Base-by-base conservation (phyloP, 2,797 vertebrate genomes). In the Myoxocephalus aenaeus region DNA sequence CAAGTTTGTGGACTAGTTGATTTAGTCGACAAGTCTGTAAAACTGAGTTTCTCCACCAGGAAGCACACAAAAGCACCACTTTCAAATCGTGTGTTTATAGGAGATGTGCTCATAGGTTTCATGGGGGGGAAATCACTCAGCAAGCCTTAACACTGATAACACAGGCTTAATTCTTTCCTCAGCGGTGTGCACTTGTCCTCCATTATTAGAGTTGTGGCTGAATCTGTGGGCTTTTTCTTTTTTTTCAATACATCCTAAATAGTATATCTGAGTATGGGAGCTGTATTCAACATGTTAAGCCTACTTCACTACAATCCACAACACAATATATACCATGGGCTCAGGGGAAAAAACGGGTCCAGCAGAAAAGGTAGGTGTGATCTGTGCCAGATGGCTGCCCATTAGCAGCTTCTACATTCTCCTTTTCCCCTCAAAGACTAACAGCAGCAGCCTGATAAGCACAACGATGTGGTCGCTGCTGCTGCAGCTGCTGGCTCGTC, bases 71-170 rank as follows among this genome's bases (percentile, higher is more conserved):
- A 22, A 25, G n/a, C 53, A 6, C 2, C 53, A 27, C 22, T 54
- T 50, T 54, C 13, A 15, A 15, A 53, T 25, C 22, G 7, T 27
- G 22, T 54, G 53, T 51, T 22, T 51, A 27, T 12, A 2, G 2
- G 51, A 53, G 53, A 27, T 27, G 13, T 54, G 5, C 5, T 54
- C 53, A 27, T 14, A 51, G 48, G 44, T 46, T 46, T 6, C 17
- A 18, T 46, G 17, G 11, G 40, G 15, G 7, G 7, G 18, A 6
- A 6, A 53, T 36, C 29, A 36, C 12, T 51, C 14, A 57, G 46
- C 34, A 63, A 77, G 25, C 34, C 57, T 22, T 63, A 51, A 59
- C 11, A 61, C 18, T 40, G 82, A 72, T 46, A 63, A 29, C 20
- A 14, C 29, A 44, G 12, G 34, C 11, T 18, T n/a, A n/a, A n/a